These are phyloP conservation scores for Argyrosomus japonicus DNA, from an alignment of 2,113 vertebrate species.

Conservation along the genomic window DNA sequence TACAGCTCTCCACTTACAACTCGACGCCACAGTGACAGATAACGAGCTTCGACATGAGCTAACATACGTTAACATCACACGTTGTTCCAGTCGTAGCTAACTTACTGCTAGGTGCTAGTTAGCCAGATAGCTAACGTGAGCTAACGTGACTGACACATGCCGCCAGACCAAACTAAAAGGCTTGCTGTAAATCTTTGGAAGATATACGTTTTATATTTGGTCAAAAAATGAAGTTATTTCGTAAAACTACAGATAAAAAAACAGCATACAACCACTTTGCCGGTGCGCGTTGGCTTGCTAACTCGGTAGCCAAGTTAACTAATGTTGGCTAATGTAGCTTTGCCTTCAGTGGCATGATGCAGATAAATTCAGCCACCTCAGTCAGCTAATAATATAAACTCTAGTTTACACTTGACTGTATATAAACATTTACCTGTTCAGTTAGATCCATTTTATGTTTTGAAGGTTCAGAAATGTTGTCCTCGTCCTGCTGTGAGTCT, in stretches of 20 bases:
- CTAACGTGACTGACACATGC: neutral
- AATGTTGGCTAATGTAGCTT: constrained; percentile 6
- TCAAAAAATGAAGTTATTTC: neutral
- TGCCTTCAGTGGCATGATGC: neutral
- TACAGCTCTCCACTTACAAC: neutral
- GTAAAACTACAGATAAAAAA: neutral
- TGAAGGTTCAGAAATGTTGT: neutral
- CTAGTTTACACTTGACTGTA: neutral
- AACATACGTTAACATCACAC: neutral
- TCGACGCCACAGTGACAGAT: neutral
- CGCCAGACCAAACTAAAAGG: neutral
- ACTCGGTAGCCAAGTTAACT: neutral
- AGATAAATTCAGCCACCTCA: neutral
- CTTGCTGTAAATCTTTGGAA: too few relatives aligned
- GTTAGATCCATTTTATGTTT: constrained; percentile 73
- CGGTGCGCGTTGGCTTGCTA: neutral
- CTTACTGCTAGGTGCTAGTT: constrained; percentile 1
- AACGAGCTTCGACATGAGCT: neutral
- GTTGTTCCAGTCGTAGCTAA: constrained; percentile 17
- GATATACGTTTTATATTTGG: neutral
- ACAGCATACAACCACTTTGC: too few relatives aligned
- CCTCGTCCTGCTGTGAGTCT: neutral
- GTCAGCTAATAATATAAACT: neutral
- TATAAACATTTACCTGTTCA: constrained; percentile 74
- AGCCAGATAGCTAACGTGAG: neutral